Evolutionary conservation across 2,888 invertebrate genomes (phyloP).

Genomic region (Pammene fasciana): DNA sequence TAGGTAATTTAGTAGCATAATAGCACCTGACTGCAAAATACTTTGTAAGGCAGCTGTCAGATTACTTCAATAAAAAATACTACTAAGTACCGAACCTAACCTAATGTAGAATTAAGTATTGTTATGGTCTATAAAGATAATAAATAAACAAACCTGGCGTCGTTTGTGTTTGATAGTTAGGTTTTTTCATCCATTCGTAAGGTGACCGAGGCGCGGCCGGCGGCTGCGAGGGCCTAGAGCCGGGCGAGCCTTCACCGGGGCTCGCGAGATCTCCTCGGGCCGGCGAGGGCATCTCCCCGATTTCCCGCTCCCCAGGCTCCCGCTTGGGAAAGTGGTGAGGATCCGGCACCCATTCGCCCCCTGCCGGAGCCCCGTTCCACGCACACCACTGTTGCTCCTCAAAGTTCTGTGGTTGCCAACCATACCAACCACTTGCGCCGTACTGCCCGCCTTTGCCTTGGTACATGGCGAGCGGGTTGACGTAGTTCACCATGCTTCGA

Average conservation of each 20-base stretch:
- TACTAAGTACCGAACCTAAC: too few species aligned
- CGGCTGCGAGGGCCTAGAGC: slow-evolving; percentile 79
- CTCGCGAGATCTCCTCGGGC: slow-evolving; percentile 82
- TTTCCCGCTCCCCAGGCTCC: slow-evolving; percentile 73
- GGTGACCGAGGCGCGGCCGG: slow-evolving; percentile 91
- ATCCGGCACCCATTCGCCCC: slow-evolving; percentile 77
- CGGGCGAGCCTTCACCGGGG: slow-evolving; percentile 80
- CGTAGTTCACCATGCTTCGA: slow-evolving; percentile 89
- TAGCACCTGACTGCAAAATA: too few species aligned
- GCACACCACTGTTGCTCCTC: slow-evolving; percentile 84
- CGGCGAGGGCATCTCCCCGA: slow-evolving; percentile 76
- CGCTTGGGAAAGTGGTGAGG: slow-evolving; percentile 77
- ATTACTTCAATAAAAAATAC: too few species aligned
- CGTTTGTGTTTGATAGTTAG: slow-evolving; percentile 91
- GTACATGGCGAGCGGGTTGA: slow-evolving; percentile 87
- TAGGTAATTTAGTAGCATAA: too few species aligned
- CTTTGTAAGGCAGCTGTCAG: too few species aligned
- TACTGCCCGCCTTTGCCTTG: slow-evolving; percentile 85
- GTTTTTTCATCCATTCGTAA: slow-evolving; percentile 97
- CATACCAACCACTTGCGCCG: slow-evolving; percentile 77
- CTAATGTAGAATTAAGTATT: too few species aligned
- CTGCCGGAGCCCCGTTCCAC: slow-evolving; percentile 79
- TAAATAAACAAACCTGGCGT: slow-evolving; percentile 87
- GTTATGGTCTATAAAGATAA: slow-evolving; percentile 21
- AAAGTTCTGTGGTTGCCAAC: slow-evolving; percentile 79